Evolutionary conservation across 1,140 invertebrate genomes (phyloP).

Genomic region (Sinonovacula constricta): DNA sequence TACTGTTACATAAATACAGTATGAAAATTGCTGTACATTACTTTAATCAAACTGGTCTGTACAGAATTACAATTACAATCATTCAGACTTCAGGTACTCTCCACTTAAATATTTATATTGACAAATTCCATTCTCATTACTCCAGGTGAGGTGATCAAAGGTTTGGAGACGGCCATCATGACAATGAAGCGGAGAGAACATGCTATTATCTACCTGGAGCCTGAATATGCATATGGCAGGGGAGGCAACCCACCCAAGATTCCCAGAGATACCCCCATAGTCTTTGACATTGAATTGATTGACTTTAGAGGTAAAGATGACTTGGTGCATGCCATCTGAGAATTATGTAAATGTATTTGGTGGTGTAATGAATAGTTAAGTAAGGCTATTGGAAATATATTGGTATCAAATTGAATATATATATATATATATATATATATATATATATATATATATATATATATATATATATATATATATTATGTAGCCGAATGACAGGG

Average conservation of each 20-base stretch:
- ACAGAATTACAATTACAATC: too few species aligned
- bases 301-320: slow-evolving; percentile 20
- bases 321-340: too few species aligned
- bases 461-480: not conserved
- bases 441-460: not conserved
- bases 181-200: slow-evolving; percentile 24
- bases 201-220: slow-evolving; percentile 12
- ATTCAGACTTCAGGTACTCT: too few species aligned
- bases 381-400: not conserved
- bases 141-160: slow-evolving; percentile 29
- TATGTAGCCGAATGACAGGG: not conserved
- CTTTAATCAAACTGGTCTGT: too few species aligned
- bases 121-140: not conserved
- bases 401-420: not conserved
- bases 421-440: not conserved
- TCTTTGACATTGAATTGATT: slow-evolving; percentile 22
- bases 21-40: too few species aligned
- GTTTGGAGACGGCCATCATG: slow-evolving; percentile 25
- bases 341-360: not conserved
- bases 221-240: slow-evolving; percentile 31
- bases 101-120: too few species aligned
- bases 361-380: not conserved
- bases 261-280: slow-evolving; percentile 3
- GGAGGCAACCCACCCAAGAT: slow-evolving; percentile 18
- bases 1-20: too few species aligned